Evolutionary conservation across 1,140 invertebrate genomes (phyloP).

Genomic region (Paraescarpia echinospica): DNA sequence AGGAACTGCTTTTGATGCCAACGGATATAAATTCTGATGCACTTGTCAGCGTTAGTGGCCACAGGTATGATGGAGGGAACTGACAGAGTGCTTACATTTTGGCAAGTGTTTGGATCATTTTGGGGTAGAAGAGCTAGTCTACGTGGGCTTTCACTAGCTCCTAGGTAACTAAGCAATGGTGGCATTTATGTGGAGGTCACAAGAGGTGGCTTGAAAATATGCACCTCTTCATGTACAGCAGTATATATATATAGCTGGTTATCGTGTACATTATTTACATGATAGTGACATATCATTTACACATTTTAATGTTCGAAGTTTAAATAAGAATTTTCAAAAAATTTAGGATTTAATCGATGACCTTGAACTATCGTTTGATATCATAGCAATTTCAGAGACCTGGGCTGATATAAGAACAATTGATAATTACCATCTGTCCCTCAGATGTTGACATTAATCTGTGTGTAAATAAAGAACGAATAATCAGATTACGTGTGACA

Average conservation of each 20-base stretch:
- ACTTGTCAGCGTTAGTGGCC: not conserved
- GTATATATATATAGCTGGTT: slow-evolving; percentile 5
- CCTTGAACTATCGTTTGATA: too few species aligned
- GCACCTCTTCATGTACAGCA: not conserved
- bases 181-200: not conserved
- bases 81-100: not conserved
- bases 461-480: too few species aligned
- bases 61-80: not conserved
- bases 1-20: not conserved
- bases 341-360: too few species aligned
- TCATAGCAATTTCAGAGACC: too few species aligned
- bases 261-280: slow-evolving; percentile 1
- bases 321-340: too few species aligned
- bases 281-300: too few species aligned
- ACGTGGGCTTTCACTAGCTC: not conserved
- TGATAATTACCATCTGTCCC: too few species aligned
- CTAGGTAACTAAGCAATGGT: not conserved
- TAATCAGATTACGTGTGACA: too few species aligned
- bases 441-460: too few species aligned
- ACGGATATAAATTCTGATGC: not conserved
- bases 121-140: not conserved
- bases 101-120: not conserved
- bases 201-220: not conserved
- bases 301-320: too few species aligned
- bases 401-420: too few species aligned